A percentile compares a stretch with the other conserved stretches of the same genome.
These are phyloP conservation scores for Quadriops clusia DNA, from an alignment of 2,888 invertebrate genomes.

Conservation along the genomic window DNA sequence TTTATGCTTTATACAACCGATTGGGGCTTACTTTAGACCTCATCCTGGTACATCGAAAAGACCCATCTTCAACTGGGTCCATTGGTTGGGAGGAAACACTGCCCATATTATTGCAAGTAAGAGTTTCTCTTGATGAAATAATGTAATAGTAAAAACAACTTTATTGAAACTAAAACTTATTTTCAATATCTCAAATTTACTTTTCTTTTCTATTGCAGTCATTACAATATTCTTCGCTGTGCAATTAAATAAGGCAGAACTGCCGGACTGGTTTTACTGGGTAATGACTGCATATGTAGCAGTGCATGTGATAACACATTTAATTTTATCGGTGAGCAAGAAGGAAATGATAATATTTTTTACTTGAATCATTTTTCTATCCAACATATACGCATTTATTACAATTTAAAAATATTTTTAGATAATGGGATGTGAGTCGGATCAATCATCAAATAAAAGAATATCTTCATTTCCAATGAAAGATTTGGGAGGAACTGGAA, in stretches of 20 bases:
- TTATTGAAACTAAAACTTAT: not conserved
- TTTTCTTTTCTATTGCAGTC: slow-evolving; percentile 47
- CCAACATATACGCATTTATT: not conserved
- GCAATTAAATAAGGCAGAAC: slow-evolving; percentile 69
- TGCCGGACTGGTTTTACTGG: slow-evolving; percentile 80
- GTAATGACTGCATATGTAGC: slow-evolving; percentile 80
- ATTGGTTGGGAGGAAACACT: slow-evolving; percentile 79
- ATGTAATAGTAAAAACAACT: not conserved
- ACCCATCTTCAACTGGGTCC: slow-evolving; percentile 81
- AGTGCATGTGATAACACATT: slow-evolving; percentile 79
- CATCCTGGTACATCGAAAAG: slow-evolving; percentile 70
- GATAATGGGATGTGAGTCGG: slow-evolving; percentile 67
- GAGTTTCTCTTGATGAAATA: slow-evolving; percentile 28
- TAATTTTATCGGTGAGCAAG: slow-evolving; percentile 66
- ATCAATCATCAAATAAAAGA: slow-evolving; percentile 57
- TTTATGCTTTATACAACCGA: slow-evolving; percentile 75
- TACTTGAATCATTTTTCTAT: not conserved
- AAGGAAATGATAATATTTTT: not conserved
- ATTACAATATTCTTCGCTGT: slow-evolving; percentile 89
- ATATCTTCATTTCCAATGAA: slow-evolving; percentile 79
- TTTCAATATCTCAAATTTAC: slow-evolving; percentile 2
- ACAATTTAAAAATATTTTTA: slow-evolving; percentile 36
- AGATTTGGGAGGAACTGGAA: slow-evolving; percentile 56
- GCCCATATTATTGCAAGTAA: slow-evolving; percentile 80
- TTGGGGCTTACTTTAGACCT: slow-evolving; percentile 76